Conservation (phyloP, 2,888 invertebrate genomes). For the Mythimna impura region DNA sequence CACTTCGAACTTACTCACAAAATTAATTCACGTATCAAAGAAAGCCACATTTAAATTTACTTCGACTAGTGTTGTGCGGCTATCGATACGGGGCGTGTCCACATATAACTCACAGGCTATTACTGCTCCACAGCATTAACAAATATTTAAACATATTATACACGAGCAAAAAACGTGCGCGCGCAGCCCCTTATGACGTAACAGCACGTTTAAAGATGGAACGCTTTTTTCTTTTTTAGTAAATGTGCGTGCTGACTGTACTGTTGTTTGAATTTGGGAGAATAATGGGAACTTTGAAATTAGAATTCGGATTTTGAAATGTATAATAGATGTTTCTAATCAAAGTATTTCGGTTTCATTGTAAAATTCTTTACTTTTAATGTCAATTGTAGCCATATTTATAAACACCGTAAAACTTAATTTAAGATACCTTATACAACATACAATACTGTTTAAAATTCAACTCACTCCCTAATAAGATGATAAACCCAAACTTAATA, state of each 20-base stretch:
- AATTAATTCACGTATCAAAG: slow-evolving; percentile 4
- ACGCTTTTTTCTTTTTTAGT: slow-evolving; percentile 30
- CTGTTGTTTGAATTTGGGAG: slow-evolving; percentile 24
- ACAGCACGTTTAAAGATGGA: slow-evolving; percentile 51
- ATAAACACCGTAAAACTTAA: not conserved
- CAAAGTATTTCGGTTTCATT: not conserved
- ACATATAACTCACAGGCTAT: slow-evolving; percentile 71
- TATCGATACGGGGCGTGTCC: slow-evolving; percentile 76
- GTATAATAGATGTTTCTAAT: not conserved
- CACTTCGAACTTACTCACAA: not conserved
- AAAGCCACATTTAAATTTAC: slow-evolving; percentile 19
- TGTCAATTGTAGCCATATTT: not conserved
- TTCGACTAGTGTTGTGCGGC: slow-evolving; percentile 58
- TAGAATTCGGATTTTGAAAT: not conserved
- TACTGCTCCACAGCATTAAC: slow-evolving; percentile 79
- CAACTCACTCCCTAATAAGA: slow-evolving; percentile 19
- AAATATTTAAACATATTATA: slow-evolving; percentile 84
- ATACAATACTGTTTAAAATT: slow-evolving; percentile 32
- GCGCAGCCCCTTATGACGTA: slow-evolving; percentile 65
- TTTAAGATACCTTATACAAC: not conserved
- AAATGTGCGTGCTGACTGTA: slow-evolving; percentile 21
- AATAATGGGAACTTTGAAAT: slow-evolving; percentile 4
- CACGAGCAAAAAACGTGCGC: slow-evolving; percentile 70
- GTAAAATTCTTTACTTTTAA: not conserved
- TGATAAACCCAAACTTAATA: slow-evolving; percentile 30